Conservation (phyloP, 1,140 invertebrate genomes). For the Drosophila gunungcola region DNA sequence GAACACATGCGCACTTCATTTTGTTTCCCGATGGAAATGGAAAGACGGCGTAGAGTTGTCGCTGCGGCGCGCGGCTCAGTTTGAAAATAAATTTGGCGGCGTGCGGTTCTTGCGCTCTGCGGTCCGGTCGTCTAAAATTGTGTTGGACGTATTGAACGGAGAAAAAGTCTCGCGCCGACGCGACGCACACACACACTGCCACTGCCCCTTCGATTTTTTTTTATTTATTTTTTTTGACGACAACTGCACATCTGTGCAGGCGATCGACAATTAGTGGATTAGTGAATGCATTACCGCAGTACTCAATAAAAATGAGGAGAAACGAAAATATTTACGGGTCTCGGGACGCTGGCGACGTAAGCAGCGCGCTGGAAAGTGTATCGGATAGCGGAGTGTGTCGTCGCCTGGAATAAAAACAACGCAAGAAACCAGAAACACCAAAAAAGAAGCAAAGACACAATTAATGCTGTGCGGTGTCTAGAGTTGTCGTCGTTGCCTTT, state of each 20-base stretch:
- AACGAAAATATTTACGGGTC: slow-evolving; percentile 20
- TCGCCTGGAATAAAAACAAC: slow-evolving; percentile 64
- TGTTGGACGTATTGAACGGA: not conserved
- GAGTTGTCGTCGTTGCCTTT: slow-evolving; percentile 20
- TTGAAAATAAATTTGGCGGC: slow-evolving; percentile 59
- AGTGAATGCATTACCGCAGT: slow-evolving; percentile 23
- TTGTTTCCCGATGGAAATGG: slow-evolving; percentile 50
- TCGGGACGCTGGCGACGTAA: slow-evolving; percentile 27
- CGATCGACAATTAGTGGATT: slow-evolving; percentile 8
- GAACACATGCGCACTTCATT: slow-evolving; percentile 75
- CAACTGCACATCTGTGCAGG: slow-evolving; percentile 5
- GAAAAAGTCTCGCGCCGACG: slow-evolving; percentile 43
- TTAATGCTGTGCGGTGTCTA: slow-evolving; percentile 36
- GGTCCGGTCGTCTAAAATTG: not conserved
- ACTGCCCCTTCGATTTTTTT: slow-evolving; percentile 9
- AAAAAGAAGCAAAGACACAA: slow-evolving; percentile 30
- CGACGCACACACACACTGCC: slow-evolving; percentile 34
- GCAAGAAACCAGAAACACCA: slow-evolving; percentile 54
- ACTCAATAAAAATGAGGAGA: slow-evolving; percentile 24
- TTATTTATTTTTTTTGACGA: slow-evolving; percentile 15
- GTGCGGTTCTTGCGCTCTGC: slow-evolving; percentile 45
- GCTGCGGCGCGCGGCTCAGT: slow-evolving; percentile 52
- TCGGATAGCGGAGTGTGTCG: slow-evolving; percentile 39
- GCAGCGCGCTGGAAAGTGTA: slow-evolving; percentile 51
- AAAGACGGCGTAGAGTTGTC: slow-evolving; percentile 57